Base-by-base conservation (phyloP, 2,888 invertebrate species). In the Dascillus cervinus region DNA sequence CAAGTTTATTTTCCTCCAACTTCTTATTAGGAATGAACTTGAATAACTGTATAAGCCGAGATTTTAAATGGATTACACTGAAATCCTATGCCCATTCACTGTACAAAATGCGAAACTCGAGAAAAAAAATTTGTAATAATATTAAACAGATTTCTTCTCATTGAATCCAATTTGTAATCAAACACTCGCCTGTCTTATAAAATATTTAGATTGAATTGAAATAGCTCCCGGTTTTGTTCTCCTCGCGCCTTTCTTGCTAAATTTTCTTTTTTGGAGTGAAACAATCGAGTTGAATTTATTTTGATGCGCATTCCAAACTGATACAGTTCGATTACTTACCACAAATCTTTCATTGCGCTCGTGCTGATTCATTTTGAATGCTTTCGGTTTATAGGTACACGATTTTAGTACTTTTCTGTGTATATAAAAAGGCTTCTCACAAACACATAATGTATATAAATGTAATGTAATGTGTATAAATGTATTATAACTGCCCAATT, bases 141-240 rank as follows among this genome's bases (percentile, higher is more conserved):
- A 40, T 37, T 39, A 40, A 40, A 29, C 35, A 31, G 31, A 40
- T 40, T 40, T 37, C 33, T 37, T 39, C 17, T 36, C 31, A 27
- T 29, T 40, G 36, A 40, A 40, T 40, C 29, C 34, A 40, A 40
- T 40, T 40, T 40, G 37, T 40, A 33, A 40, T 40, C 39, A 40
- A 37, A 33, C 32, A 34, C 34, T 40, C 39, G 39, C 35, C 35
- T 33, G 27, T 33, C 27, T 26, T 32, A 35, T 26, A 34, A 32
- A 35, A 38, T 38, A 38, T 38, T 35, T 31, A 26, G 35, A 41
- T 38, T 38, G 38, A 39, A 41, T 41, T 41, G 41, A 35, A 41
- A 32, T 41, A 34, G 27, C 32, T 24, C 32, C 25, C 32, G 32
- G 29, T 24, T 38, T 38, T 41, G 29, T 30, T 32, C 19, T 13